These are phyloP conservation scores for Pterocles gutturalis DNA, from an alignment of 2,113 vertebrate species.

Conservation along the genomic window DNA sequence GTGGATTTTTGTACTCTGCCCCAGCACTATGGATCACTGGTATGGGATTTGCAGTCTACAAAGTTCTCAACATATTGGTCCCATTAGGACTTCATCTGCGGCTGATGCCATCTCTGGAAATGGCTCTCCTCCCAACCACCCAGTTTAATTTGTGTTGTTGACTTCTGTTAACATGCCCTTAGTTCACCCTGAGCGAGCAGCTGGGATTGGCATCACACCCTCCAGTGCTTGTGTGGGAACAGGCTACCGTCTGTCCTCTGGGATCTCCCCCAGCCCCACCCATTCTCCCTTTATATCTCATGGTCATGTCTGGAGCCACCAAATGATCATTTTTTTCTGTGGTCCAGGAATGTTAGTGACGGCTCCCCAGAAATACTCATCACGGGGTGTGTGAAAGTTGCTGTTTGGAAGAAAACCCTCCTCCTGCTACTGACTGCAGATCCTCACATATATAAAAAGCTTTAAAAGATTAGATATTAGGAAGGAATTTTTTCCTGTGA, in stretches of 20 bases:
- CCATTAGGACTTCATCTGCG: not conserved
- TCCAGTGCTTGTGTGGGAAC: constrained; percentile 9
- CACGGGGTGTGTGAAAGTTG: not conserved
- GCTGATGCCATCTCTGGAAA: not conserved
- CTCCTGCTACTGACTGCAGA: not conserved
- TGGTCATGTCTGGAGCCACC: not conserved
- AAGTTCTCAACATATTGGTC: not conserved
- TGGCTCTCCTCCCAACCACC: not conserved
- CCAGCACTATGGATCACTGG: not conserved
- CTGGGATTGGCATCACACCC: not conserved
- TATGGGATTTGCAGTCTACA: not conserved
- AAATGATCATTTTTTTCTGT: constrained; percentile 6
- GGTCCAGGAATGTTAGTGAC: not conserved
- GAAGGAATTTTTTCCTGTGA: no score
- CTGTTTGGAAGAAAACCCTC: not conserved
- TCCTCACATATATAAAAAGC: not conserved
- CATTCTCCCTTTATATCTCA: constrained; percentile 9
- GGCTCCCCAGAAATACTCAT: not conserved
- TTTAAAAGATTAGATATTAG: not conserved
- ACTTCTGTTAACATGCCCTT: not conserved
- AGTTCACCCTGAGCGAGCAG: not conserved
- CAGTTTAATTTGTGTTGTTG: not conserved
- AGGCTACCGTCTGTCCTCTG: not conserved
- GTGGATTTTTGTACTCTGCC: not conserved
- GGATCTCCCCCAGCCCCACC: not conserved